Evolutionary conservation across 2,113 vertebrate genomes (phyloP), one percentile per base, ranked within the genome.

Genomic region (Dendropsophus ebraccatus): DNA sequence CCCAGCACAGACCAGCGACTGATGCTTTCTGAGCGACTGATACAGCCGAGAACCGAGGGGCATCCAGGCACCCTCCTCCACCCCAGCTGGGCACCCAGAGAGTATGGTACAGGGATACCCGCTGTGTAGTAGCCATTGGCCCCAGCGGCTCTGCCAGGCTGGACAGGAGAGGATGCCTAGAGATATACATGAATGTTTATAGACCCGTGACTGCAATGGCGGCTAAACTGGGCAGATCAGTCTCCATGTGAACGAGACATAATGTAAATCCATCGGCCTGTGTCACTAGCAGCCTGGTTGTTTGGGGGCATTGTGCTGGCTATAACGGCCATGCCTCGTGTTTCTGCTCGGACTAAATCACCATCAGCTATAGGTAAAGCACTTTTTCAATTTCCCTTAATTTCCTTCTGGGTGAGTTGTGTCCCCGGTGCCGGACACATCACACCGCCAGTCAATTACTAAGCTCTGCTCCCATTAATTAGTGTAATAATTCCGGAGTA

Each of bases 1-100:
- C 87, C 89, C 90, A 90, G 84, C 82, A 12, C n/a, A 21, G 73
- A 52, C 23, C 69, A 78, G 25, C 90, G 84, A 82, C 67, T 89
- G 30, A 47, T 21, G 10, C 67, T 37, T 10, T 32, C 32, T 70
- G 1, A 17, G 16, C 14, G 5, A 67, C 32, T 69, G 16, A 8
- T 8, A 56, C 54, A 19, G 13, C 17, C 1, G 8, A 56, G 0
- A 0, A 13, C 54, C 2, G 47, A 49, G 54, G 13, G 19, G 8
- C 21, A 56, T 21, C 54, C 54, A n/a, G n/a, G n/a, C n/a, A n/a
- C n/a, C n/a, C n/a, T n/a, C n/a, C n/a, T n/a, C n/a, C n/a, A n/a
- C n/a, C n/a, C n/a, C n/a, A n/a, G n/a, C n/a, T n/a, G n/a, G n/a
- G n/a, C n/a, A n/a, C n/a, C n/a, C n/a, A n/a, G n/a, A n/a, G n/a